Base-by-base conservation (phyloP, 2,888 invertebrate species). In the Leptinotarsa juncta region DNA sequence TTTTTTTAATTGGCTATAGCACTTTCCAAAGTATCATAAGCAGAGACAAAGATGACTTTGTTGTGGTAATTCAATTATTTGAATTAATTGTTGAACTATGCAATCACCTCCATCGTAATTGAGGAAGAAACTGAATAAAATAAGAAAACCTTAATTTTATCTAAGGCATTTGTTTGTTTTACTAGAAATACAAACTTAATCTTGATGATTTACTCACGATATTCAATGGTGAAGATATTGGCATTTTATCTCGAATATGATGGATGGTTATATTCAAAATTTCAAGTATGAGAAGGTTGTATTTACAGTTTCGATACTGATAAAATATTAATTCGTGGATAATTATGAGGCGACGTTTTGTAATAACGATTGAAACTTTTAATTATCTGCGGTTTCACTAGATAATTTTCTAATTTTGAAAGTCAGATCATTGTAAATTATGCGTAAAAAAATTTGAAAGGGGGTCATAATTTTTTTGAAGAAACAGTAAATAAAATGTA, bases 141-240 rank as follows among this genome's bases (percentile, higher is more conserved):
- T 60, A 16, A 20, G 60, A 5, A 57, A 60, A 23, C 60, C 60
- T 60, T 60, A 60, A 60, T 60, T n/a, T 42, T 42, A 62, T 62
- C 62, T 57, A 42, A 42, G 10, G 26, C 42, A 62, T 62, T 42
- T 32, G 42, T 62, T 62, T 62, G 10, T n/a, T 62, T 32, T 32
- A 32, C 42, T 62, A 23, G 23, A 57, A 57, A 57, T 57, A 57
- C 20, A 57, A 57, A 20, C 62, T 18, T 57, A 62, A 62, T 62
- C 62, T 62, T 62, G 62, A 42, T 62, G 62, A 62, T 32, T 62
- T 32, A 42, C 26, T 32, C 62, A 42, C 7, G 62, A 23, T 32
- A n/a, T 62, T 62, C 42, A 42, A 32, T 62, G 42, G n/a, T 42
- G 57, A 57, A 62, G 42, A 62, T 62, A n/a, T 62, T 62, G n/a